Evolutionary conservation across 2,888 invertebrate genomes (phyloP).

Genomic region (Dryococelus australis): DNA sequence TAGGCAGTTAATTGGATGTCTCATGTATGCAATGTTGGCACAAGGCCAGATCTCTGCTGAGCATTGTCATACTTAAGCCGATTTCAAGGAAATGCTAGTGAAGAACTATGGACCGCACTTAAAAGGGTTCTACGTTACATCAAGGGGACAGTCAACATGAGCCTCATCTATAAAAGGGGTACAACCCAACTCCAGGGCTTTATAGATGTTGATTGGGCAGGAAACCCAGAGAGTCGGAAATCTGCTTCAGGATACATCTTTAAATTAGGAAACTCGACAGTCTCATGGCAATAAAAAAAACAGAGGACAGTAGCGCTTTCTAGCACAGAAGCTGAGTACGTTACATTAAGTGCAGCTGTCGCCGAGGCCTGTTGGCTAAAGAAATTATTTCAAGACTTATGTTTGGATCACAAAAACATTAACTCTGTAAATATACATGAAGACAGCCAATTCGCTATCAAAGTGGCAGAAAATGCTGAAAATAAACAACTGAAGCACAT

Average conservation of each 20-base stretch:
- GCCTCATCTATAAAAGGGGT: neutral
- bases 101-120: neutral
- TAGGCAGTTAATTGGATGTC: neutral
- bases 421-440: too few relatives aligned
- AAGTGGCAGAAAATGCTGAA: neutral
- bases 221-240: neutral
- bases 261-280: neutral
- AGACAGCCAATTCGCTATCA: too few relatives aligned
- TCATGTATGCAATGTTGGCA: neutral
- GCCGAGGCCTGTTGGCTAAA: too few relatives aligned
- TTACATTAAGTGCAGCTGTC: too few relatives aligned
- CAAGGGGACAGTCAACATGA: too few relatives aligned
- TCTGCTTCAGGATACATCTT: neutral
- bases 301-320: neutral
- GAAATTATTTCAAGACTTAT: neutral
- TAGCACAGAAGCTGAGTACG: neutral
- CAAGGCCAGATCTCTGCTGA: neutral
- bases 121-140: neutral
- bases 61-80: neutral
- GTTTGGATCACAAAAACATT: too few relatives aligned
- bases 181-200: neutral
- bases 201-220: neutral
- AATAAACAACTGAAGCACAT: neutral
- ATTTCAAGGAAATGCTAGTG: neutral
- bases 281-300: neutral